Evolutionary conservation across 2,113 vertebrate species (phyloP).

Genomic region (Gasterosteus nipponicus): DNA sequence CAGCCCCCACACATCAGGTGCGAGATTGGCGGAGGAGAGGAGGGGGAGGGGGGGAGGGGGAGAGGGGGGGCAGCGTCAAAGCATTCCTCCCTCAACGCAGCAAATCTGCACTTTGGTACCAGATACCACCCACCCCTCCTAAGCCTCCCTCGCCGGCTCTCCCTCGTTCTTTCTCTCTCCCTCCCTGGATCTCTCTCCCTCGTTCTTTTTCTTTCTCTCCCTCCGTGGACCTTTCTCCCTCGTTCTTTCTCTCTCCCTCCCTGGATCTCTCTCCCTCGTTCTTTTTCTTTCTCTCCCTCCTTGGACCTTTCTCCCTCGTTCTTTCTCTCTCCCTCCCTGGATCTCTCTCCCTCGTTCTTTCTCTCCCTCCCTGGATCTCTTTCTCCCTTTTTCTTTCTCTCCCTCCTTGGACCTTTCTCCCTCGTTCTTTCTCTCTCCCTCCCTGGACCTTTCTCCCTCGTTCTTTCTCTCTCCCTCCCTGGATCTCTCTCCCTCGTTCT

Average conservation of each 20-base stretch:
- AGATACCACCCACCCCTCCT: slow-evolving; percentile 19
- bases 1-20: slow-evolving; percentile 82
- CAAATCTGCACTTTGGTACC: slow-evolving; percentile 65
- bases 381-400: not conserved
- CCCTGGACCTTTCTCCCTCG: not conserved
- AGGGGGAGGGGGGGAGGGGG: slow-evolving; percentile 37
- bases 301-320: too few species aligned
- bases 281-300: not conserved
- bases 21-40: slow-evolving; percentile 72
- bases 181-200: not conserved
- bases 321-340: not conserved
- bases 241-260: not conserved
- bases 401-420: too few species aligned
- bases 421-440: not conserved
- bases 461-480: slow-evolving; percentile 19
- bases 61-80: slow-evolving; percentile 64
- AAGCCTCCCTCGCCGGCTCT: slow-evolving; percentile 35
- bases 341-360: too few species aligned
- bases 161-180: slow-evolving; percentile 12
- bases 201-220: too few species aligned
- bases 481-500: not conserved
- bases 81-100: slow-evolving; percentile 68
- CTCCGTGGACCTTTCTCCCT: too few species aligned
- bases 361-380: not conserved
- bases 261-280: too few species aligned